These are phyloP conservation scores for Ceratina calcarata DNA, from an alignment of 1,140 invertebrate genomes.

Conservation along the genomic window DNA sequence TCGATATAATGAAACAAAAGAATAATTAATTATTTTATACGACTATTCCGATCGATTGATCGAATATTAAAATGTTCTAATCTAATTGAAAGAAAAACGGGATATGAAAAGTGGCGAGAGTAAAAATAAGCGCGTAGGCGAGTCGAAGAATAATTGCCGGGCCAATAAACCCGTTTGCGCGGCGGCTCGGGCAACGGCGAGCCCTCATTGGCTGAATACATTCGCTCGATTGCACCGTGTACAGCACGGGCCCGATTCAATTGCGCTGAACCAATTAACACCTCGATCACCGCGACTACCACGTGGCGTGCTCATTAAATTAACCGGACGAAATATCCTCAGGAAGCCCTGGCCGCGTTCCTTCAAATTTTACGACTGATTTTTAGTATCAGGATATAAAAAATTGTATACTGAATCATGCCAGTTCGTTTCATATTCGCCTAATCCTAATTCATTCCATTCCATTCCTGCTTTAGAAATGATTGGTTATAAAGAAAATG, in stretches of 20 bases:
- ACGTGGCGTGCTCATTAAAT: constrained; percentile 30
- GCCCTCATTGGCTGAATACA: constrained; percentile 1
- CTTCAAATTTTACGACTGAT: neutral
- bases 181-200: neutral
- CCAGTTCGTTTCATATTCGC: too few species aligned
- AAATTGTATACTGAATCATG: too few species aligned
- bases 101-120: neutral
- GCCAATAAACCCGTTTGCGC: neutral
- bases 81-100: too few species aligned
- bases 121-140: too few species aligned
- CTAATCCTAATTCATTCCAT: too few species aligned
- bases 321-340: constrained; percentile 25
- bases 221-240: constrained; percentile 17
- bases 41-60: too few species aligned
- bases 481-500: too few species aligned
- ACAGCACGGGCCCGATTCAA: constrained; percentile 12
- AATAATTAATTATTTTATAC: too few species aligned
- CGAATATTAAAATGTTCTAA: too few species aligned
- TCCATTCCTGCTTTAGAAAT: too few species aligned
- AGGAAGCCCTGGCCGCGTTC: neutral
- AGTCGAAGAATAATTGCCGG: neutral
- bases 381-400: too few species aligned
- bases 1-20: too few species aligned
- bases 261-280: constrained; percentile 29
- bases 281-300: constrained; percentile 5